phyloP scores from a whole-genome alignment of 1,140 invertebrate species.

The Araneus ventricosus region DNA sequence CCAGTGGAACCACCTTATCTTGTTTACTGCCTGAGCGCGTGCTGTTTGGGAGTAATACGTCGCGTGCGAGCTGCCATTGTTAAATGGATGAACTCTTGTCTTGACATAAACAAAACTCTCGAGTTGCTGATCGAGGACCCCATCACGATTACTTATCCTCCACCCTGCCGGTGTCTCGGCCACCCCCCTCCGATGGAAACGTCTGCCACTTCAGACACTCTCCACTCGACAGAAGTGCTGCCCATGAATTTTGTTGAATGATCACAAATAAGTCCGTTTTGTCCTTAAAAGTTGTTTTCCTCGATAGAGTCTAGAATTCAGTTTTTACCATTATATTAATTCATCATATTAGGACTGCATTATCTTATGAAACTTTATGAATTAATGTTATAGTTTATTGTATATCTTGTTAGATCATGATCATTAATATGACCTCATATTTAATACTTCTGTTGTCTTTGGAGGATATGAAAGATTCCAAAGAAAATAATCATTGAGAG shows the following conservation, averaged over 20 bases:
- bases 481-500: too few relatives aligned
- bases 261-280: too few relatives aligned
- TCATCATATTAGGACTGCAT: too few relatives aligned
- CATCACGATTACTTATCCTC: conserved; percentile 45
- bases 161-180: not conserved
- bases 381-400: too few relatives aligned
- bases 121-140: conserved; percentile 34
- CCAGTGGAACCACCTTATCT: conserved; percentile 18
- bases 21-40: conserved; percentile 37
- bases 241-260: not conserved
- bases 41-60: conserved; percentile 34
- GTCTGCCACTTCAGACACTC: conserved; percentile 49
- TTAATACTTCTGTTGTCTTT: too few relatives aligned
- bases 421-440: too few relatives aligned
- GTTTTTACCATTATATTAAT: too few relatives aligned
- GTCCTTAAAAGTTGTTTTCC: too few relatives aligned
- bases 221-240: not conserved
- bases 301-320: too few relatives aligned
- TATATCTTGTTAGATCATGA: too few relatives aligned
- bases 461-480: too few relatives aligned
- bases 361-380: too few relatives aligned
- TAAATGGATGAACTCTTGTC: conserved; percentile 42
- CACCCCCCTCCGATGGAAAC: conserved; percentile 8
- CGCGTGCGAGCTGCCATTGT: conserved; percentile 52
- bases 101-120: conserved; percentile 62